Conservation (phyloP, 2,797 vertebrate genomes). For the Okamejei kenojei region DNA sequence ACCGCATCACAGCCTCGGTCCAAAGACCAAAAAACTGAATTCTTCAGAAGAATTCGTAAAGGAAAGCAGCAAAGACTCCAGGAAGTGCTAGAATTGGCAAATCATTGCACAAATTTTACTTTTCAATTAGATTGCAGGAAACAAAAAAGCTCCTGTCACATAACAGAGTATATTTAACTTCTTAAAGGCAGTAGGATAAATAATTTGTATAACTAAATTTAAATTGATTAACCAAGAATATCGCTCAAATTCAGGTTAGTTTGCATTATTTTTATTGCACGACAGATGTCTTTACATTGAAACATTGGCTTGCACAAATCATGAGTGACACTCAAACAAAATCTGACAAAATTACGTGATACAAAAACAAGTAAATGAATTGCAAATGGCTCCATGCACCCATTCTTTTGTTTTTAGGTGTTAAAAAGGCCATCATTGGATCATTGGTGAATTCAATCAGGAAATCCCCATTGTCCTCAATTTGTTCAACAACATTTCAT, state of each 20-base stretch:
- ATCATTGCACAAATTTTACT: neutral
- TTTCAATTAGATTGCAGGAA: neutral
- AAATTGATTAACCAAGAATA: neutral
- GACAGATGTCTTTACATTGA: neutral
- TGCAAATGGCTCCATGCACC: neutral
- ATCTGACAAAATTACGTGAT: neutral
- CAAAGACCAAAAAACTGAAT: no score
- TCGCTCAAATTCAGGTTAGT: neutral
- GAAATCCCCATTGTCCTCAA: conserved; percentile 69
- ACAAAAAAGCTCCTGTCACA: neutral
- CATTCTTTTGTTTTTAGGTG: conserved; percentile 20
- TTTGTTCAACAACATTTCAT: conserved; percentile 84
- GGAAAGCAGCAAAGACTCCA: neutral
- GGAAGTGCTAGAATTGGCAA: neutral
- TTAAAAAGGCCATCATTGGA: conserved; percentile 31
- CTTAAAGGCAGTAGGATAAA: neutral
- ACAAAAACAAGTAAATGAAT: neutral
- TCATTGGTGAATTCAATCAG: conserved; percentile 43
- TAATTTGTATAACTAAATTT: neutral
- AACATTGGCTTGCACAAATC: neutral
- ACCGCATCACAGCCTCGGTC: no score
- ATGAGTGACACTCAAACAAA: neutral
- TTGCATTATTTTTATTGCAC: conserved; percentile 4
- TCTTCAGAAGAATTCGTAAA: neutral
- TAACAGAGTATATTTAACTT: neutral